Percentiles rank a stretch among this genome's conserved stretches.
Evolutionary conservation across 2,888 invertebrate genomes (phyloP).

Genomic region (Chrysomela aeneicollis): DNA sequence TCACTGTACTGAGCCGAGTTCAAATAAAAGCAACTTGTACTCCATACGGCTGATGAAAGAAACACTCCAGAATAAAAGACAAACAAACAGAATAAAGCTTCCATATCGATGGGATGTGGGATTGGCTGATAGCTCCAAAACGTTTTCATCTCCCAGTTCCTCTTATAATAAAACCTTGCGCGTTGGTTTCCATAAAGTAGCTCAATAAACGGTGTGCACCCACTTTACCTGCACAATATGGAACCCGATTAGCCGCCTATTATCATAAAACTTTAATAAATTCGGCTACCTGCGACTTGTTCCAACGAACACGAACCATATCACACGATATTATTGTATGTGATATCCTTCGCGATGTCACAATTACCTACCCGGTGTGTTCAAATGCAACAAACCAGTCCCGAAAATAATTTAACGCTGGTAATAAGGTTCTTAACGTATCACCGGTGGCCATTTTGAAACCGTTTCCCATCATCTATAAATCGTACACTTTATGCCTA

Average conservation of each 20-base stretch:
- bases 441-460: slow-evolving; percentile 7
- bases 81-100: too few species aligned
- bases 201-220: background rate
- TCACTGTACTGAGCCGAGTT: too few species aligned
- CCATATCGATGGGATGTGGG: too few species aligned
- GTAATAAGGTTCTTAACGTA: slow-evolving; percentile 25
- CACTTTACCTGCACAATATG: background rate
- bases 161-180: slow-evolving; percentile 18
- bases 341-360: slow-evolving; percentile 24
- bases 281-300: background rate
- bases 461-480: background rate
- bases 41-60: too few species aligned
- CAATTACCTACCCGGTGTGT: slow-evolving; percentile 29
- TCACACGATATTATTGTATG: background rate
- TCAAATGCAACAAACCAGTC: slow-evolving; percentile 30
- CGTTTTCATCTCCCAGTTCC: too few species aligned
- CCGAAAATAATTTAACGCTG: slow-evolving; percentile 28
- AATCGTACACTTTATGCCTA: background rate
- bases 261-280: slow-evolving; percentile 2
- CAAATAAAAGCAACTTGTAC: too few species aligned
- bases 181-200: background rate
- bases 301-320: background rate
- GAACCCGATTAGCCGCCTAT: background rate
- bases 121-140: too few species aligned
- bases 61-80: too few species aligned